These are phyloP conservation scores for Pollimyrus isidori DNA, from an alignment of 2,113 vertebrate species.

Conservation along the genomic window DNA sequence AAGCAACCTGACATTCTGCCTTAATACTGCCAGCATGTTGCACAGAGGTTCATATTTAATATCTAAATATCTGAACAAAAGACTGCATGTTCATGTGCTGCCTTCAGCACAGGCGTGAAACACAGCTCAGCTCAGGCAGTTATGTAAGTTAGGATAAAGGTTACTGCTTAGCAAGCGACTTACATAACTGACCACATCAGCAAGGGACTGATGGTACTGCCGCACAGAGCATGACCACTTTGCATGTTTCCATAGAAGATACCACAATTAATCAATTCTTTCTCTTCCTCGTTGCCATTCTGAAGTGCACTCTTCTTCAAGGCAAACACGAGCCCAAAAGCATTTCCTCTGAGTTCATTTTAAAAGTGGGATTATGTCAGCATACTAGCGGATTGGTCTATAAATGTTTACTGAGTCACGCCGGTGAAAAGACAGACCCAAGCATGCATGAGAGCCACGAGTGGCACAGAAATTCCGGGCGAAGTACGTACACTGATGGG, in stretches of 20 bases:
- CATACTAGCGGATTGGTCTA: background rate
- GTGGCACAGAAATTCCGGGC: background rate
- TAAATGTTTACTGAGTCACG: background rate
- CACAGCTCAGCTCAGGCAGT: background rate
- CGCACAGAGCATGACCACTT: background rate
- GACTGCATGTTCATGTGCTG: background rate
- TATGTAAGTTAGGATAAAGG: background rate
- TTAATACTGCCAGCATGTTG: background rate
- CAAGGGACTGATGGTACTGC: background rate
- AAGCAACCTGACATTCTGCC: background rate
- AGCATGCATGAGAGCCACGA: background rate
- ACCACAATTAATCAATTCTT: background rate
- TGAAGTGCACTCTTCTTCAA: background rate
- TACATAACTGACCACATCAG: background rate
- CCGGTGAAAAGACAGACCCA: background rate
- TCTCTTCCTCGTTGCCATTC: background rate
- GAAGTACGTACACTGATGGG: background rate
- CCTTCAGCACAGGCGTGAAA: background rate
- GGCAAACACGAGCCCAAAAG: background rate
- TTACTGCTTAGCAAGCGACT: background rate
- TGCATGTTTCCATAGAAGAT: no score
- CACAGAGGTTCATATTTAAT: background rate
- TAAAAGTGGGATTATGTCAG: background rate
- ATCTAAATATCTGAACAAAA: background rate
- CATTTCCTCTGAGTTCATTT: background rate